Base-by-base conservation (phyloP, 2,113 vertebrate species). In the Thalassarche chlororhynchos region DNA sequence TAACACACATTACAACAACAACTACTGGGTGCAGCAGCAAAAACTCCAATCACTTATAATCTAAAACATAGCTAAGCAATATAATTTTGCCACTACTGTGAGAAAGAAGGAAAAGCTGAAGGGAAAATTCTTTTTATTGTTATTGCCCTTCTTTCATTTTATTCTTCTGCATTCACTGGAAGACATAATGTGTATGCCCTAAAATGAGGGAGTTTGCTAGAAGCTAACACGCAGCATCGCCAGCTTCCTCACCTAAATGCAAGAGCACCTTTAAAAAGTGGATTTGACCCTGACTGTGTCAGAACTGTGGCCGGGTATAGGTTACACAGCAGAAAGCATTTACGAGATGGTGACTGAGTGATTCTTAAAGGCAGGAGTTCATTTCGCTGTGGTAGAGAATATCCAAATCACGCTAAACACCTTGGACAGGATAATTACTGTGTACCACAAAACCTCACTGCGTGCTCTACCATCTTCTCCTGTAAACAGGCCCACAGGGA, bases 71-170 rank as follows among this genome's bases (percentile, higher is more conserved):
- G 76, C 62, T 40, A 26, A 91, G 77, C 21, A 29, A 57, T 65
- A 65, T 42, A 38, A 84, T 71, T 95, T 93, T 95, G 55, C 72
- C 32, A 49, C 69, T 78, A 64, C 64, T 65, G 31, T 54, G 52
- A 95, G 52, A 90, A 85, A 87, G 57, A 83, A 85, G 40, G 38
- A 91, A 95, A 93, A 82, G 60, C 47, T 79, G 26, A 94, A 79
- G 47, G n/a, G 69, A 77, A 34, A 70, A 36, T 46, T 92, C 13
- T 61, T 82, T 72, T 74, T 76, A 62, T 36, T 57, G 55, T 89
- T 89, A 89, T 75, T 90, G 36, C 16, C 14, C 4, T 84, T 79
- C 52, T 83, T 93, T 64, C 38, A 49, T 69, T 93, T 89, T 68
- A 40, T 71, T 91, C 70, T 55, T 75, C 57, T 82, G 65, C 57